Base-by-base conservation (phyloP, 53 echinoderm and acorn worm species). In the Echinometra lucunter region DNA sequence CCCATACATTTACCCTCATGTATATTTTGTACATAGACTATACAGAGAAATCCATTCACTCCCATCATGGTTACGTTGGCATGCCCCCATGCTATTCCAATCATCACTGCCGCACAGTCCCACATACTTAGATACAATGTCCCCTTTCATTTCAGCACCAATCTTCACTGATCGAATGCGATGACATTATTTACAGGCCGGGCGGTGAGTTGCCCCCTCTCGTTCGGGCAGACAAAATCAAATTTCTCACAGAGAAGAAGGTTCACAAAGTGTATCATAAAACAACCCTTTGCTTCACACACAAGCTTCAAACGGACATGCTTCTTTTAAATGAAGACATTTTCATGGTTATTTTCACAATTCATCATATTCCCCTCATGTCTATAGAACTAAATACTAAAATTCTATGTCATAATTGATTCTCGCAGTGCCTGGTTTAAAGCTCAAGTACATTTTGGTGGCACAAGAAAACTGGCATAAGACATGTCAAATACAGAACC, bases 31-130 rank as follows among this genome's bases (percentile, higher is more conserved):
- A n/a, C n/a, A n/a, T n/a, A n/a, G n/a, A n/a, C n/a, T n/a, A n/a
- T n/a, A 72, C 72, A 72, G 13, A 72, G 72, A 72, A 12, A 32
- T 4, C 72, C 35, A 72, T 72, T 72, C 72, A 72, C 32, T 72
- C 28, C 63, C 1, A 35, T 72, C 35, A 0, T 78, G 78, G 78
- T 78, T n/a, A n/a, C n/a, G n/a, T n/a, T n/a, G n/a, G n/a, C n/a
- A 78, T 78, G 78, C 78, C 78, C 78, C 78, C 78, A 78, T 78
- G 78, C 78, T 78, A 78, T 40, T 78, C 21, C 42, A 37, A 78
- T 78, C 78, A 78, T 78, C 78, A 6, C 78, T 21, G 42, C 75
- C 78, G 3, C 17, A 78, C 78, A 78, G 78, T 78, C 78, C 78
- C 78, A 40, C 78, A 78, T 42, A 5, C 23, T 78, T 19, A 21